These are phyloP conservation scores for Oreonectes daqikongensis DNA, from an alignment of 2,797 vertebrate genomes.

Conservation along the genomic window DNA sequence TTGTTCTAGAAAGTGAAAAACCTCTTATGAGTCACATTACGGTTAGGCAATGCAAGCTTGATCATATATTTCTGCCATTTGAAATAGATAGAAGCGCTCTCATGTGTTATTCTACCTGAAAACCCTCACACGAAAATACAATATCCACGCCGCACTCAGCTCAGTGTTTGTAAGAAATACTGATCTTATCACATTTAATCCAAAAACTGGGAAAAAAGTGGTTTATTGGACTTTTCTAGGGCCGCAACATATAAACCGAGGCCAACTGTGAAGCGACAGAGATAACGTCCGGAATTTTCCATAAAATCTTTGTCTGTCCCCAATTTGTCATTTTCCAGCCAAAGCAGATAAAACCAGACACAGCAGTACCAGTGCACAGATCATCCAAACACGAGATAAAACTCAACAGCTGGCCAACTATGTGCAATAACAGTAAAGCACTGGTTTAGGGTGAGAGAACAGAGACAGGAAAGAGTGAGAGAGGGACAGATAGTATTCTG, in stretches of 20 bases:
- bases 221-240: constrained; percentile 18
- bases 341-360: constrained; percentile 35
- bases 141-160: neutral
- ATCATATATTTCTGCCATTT: neutral
- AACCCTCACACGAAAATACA: neutral
- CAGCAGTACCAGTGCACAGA: constrained; percentile 32
- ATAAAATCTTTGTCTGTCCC: constrained; percentile 47
- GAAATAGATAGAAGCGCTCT: neutral
- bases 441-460: constrained; percentile 20
- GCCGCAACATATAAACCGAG: constrained; percentile 15
- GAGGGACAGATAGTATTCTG: constrained; percentile 38
- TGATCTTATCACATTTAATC: constrained; percentile 17
- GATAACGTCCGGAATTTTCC: constrained; percentile 27
- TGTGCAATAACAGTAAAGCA: constrained; percentile 43
- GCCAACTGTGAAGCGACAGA: constrained; percentile 2
- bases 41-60: neutral
- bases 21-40: neutral
- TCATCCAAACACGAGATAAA: constrained; percentile 37
- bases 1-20: neutral
- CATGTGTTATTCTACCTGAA: neutral
- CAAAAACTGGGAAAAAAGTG: constrained; percentile 19
- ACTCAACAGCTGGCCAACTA: constrained; percentile 31
- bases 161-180: constrained; percentile 9
- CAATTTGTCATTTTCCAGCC: constrained; percentile 36
- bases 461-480: neutral